Percentiles rank a stretch among this genome's conserved stretches.
phyloP scores from a whole-genome alignment of 2,888 invertebrate species.

The Cryptus viduatorius region DNA sequence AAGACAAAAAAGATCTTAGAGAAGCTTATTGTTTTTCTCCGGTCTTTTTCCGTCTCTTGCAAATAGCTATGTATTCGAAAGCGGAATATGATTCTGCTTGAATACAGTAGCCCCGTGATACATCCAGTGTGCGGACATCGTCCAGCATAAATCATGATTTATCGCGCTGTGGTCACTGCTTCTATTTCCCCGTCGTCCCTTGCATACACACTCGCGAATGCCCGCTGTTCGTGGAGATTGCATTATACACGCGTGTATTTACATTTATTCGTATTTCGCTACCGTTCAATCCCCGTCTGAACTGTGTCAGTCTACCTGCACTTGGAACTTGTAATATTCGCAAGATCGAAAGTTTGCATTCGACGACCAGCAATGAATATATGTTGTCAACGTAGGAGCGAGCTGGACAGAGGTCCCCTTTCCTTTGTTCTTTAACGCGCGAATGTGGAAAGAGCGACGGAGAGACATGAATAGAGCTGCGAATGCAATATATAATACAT shows the following conservation, averaged over 20 bases:
- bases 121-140: conserved; percentile 22
- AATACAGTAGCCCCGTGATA: neutral
- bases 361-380: neutral
- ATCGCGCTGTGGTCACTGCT: conserved; percentile 19
- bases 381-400: neutral
- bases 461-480: neutral
- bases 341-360: conserved; percentile 9
- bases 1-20: neutral
- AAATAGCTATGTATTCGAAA: conserved; percentile 5
- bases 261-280: conserved; percentile 11
- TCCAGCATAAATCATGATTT: conserved; percentile 44
- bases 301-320: neutral
- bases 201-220: neutral
- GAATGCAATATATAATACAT: neutral
- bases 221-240: neutral
- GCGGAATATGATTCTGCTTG: conserved; percentile 33
- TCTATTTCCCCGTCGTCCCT: conserved; percentile 4
- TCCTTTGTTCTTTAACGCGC: neutral
- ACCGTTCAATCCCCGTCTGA: neutral
- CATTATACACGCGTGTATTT: conserved; percentile 4
- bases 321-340: neutral
- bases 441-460: neutral
- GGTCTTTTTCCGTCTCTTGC: neutral
- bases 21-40: neutral
- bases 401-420: neutral